Evolutionary conservation across 2,888 invertebrate genomes (phyloP).

Genomic region (Callyntrura guangdongensis): DNA sequence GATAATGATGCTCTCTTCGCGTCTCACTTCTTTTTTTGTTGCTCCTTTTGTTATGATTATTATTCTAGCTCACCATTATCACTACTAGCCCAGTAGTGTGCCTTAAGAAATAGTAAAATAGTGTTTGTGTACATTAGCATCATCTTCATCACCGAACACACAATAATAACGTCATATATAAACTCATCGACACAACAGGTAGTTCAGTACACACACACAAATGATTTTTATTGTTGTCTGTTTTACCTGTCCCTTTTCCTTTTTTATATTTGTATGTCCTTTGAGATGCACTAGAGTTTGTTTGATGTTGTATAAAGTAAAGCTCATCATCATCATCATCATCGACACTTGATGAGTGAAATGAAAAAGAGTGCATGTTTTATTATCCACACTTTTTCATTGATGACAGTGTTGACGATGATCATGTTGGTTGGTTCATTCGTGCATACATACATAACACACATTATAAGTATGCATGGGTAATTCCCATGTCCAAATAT

Average conservation of each 20-base stretch:
- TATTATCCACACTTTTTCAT: slow-evolving; percentile 38
- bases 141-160: slow-evolving; percentile 8
- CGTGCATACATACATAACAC: slow-evolving; percentile 10
- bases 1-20: slow-evolving; percentile 70
- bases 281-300: slow-evolving; percentile 48
- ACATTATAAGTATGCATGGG: slow-evolving; percentile 36
- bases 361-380: slow-evolving; percentile 56
- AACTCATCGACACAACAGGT: slow-evolving; percentile 68
- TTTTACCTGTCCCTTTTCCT: slow-evolving; percentile 67
- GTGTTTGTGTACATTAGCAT: slow-evolving; percentile 24
- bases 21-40: slow-evolving; percentile 74
- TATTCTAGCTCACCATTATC: slow-evolving; percentile 53
- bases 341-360: slow-evolving; percentile 42
- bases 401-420: slow-evolving; percentile 10
- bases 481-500: slow-evolving; percentile 77
- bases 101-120: background rate
- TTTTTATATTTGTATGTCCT: slow-evolving; percentile 44
- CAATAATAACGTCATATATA: slow-evolving; percentile 47
- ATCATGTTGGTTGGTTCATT: slow-evolving; percentile 64
- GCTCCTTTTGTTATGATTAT: slow-evolving; percentile 65
- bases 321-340: slow-evolving; percentile 45
- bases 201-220: slow-evolving; percentile 29
- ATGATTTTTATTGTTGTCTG: slow-evolving; percentile 61
- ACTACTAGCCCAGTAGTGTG: background rate
- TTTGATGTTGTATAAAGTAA: slow-evolving; percentile 40